These are phyloP conservation scores for Oncorhynchus kisutch DNA, from an alignment of 2,113 vertebrate genomes.

Conservation along the genomic window DNA sequence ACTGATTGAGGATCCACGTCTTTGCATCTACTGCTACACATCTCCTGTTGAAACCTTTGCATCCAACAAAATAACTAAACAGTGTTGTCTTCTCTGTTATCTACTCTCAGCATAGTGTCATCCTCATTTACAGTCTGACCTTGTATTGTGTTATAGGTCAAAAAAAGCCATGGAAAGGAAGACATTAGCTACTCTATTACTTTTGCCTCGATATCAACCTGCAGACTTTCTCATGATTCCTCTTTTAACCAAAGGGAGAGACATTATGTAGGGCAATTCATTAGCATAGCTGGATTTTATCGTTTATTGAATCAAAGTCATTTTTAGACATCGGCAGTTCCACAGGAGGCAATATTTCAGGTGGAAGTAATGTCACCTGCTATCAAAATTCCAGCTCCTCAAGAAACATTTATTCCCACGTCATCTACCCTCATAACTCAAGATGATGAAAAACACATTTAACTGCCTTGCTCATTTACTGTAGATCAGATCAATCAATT, in stretches of 20 bases:
- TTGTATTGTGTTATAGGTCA: not conserved
- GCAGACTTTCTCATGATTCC: not conserved
- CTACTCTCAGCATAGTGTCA: not conserved
- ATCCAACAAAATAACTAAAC: no score
- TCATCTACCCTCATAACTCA: constrained; percentile 54
- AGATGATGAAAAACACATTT: constrained; percentile 71
- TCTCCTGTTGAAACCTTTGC: no score
- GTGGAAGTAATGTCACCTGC: constrained; percentile 59
- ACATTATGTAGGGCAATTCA: constrained; percentile 48
- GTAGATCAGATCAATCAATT: constrained; percentile 73
- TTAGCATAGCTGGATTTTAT: constrained; percentile 47
- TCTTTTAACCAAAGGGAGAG: constrained; percentile 47
- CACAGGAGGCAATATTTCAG: constrained; percentile 48
- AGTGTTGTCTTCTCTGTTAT: not conserved
- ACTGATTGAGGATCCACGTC: no score
- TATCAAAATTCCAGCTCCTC: constrained; percentile 71
- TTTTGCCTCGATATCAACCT: constrained; percentile 1
- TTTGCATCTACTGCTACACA: no score
- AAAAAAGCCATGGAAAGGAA: no score
- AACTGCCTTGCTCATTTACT: constrained; percentile 62
- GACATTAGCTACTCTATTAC: not conserved
- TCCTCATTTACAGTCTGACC: not conserved
- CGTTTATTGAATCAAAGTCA: constrained; percentile 60
- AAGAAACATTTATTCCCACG: constrained; percentile 60
- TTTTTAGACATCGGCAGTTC: constrained; percentile 58